Base-by-base conservation (phyloP, 2,797 vertebrate species). In the Myioborus melanocephalus region DNA sequence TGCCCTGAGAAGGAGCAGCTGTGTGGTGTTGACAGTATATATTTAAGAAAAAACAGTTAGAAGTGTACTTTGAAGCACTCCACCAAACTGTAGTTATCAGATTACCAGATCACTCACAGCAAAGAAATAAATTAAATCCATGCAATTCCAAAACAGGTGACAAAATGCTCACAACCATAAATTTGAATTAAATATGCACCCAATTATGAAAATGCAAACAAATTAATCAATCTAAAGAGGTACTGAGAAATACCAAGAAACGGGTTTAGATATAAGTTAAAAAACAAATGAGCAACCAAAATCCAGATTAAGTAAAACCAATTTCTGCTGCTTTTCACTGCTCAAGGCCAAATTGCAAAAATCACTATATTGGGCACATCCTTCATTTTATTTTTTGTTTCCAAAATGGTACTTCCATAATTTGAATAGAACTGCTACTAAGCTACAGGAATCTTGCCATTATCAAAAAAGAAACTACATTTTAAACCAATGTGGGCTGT, bases 201-300 rank as follows among this genome's bases (percentile, higher is more conserved):
- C 10, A 37, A 12, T 56, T 84, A 27, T 47, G 35, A 76, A 87
- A 89, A 76, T 17, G 3, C 28, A 72, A 81, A 32, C 24, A 70
- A 90, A 72, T 11, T 4, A 56, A 30, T 11, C 5, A 56, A 30
- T 53, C 19, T 64, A 56, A 84, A 61, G 11, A 66, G 5, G 4
- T 39, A 65, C 24, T 23, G 16, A 30, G 43, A 76, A 5, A 72
- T 4, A 57, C 6, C 32, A 35, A 41, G 23, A 63, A 35, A 64
- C 1, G 3, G 4, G 7, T 52, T 46, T 46, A 32, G 16, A 52
- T 14, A 3, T 2, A 46, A 57, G 12, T 18, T 16, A 2, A 23
- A 41, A 30, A 4, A 22, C 37, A 70, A 70, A 14, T 1, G 1
- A 60, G 14, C 6, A 57, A 77, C 14, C 8, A 50, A n/a, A 77